Evolutionary conservation across 2,888 invertebrate genomes (phyloP), one percentile per base, ranked within the genome.

Genomic region (Drosophila pullipes): DNA sequence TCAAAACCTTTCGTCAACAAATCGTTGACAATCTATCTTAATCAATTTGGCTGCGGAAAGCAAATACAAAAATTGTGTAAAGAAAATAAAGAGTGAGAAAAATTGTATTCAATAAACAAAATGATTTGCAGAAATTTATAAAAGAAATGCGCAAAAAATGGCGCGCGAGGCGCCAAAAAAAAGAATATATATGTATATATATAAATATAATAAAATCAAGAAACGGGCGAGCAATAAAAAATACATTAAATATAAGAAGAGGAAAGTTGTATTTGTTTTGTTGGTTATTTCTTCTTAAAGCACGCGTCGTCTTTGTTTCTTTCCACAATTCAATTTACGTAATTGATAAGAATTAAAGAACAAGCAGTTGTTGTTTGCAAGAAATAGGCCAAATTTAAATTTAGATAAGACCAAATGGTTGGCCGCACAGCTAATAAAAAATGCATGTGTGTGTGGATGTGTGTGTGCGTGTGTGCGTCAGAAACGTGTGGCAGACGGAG

Each of bases 381-480:
- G n/a, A 87, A 87, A 83, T 89, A 81, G 87, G 87, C 85, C 87
- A 87, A 85, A 89, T 83, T 83, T 87, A 89, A 78, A 87, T 87
- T 85, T 89, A 87, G 89, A 87, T 76, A 73, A 78, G 54, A 74
- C 63, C 68, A 52, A 70, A 60, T 47, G 22, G 50, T 28, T 55
- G 55, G 37, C 22, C 22, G 22, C 55, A 61, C 33, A 47, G 44
- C 58, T 55, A 47, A 47, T 60, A 47, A 61, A 47, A 28, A 28
- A 31, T 18, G 30, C 37, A 44, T 50, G 54, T 41, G 16, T 41
- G 71, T 47, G n/a, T 18, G 30, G 30, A 44, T 50, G 54, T 41
- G 16, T 41, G 54, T n/a, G 30, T 31, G 44, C 16, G 50, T 57
- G 57, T 35, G 62, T 41, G 39, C 37, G 61, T 31, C 53, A 28